Evolutionary conservation across 92 coral and sea anemone genomes (phyloP), one percentile per base, ranked within the genome.

Genomic region (Isaurus tuberculatus): DNA sequence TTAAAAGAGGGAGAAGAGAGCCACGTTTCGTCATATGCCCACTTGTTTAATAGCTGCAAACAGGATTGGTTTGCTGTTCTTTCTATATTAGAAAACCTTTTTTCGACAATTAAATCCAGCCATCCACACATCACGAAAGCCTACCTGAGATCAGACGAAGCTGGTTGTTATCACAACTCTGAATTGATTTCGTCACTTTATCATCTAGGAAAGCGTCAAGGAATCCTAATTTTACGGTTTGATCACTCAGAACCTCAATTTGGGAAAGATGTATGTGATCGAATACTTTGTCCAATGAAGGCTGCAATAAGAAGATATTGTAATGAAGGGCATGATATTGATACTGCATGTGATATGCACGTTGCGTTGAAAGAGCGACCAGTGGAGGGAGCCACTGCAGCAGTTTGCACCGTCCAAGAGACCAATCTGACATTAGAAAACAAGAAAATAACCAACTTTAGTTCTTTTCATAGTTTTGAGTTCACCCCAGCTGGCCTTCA

Each of bases 41-140:
- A 73, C 34, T 42, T 87, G 65, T 73, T 87, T 34, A 78, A 81
- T 61, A 61, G 67, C n/a, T 73, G 77, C 57, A 74, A 73, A 67
- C 90, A 87, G 79, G 90, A 87, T 87, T 87, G 90, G 90, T 87
- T 61, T 64, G 83, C 90, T 65, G 90, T 87, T 26, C 64, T 77
- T 64, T 87, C 83, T 51, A 85, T 84, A 37, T 72, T 85, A 29
- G 89, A 85, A 33, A 48, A 85, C 79, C 34, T 73, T 19, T 83
- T 89, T 20, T 48, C 64, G 70, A 48, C 16, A n/a, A 8, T 85
- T 60, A 89, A 65, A 61, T 69, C 49, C 28, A 53, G 72, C 11
- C 57, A 86, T 33, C 86, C 81, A 20, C 32, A 20, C 44, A 64
- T 86, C 36, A 29, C 29, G 5, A 70, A 31, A 27, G 81, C 71